A percentile compares a stretch with the other conserved stretches of the same genome.
These are phyloP conservation scores for Chymomyza amoena DNA, from an alignment of 2,888 invertebrate species.

Conservation along the genomic window DNA sequence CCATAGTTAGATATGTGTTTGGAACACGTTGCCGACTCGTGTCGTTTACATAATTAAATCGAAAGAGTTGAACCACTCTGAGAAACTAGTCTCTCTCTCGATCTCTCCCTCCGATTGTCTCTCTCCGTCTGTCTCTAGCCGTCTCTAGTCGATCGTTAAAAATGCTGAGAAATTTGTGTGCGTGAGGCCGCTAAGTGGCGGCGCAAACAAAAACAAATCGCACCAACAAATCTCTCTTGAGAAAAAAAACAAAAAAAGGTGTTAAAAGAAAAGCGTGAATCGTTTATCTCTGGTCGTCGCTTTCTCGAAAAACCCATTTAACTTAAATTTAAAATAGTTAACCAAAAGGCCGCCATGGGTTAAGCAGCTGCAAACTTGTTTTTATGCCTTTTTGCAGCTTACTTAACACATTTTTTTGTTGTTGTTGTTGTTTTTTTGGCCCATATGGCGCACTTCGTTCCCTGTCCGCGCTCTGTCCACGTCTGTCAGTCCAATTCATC, in stretches of 20 bases:
- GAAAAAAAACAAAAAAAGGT: constrained; percentile 51
- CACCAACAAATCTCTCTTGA: constrained; percentile 66
- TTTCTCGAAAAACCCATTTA: constrained; percentile 61
- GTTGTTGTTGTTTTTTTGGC: constrained; percentile 16
- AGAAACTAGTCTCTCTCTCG: background rate
- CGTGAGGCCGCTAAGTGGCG: constrained; percentile 58
- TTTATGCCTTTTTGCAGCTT: background rate
- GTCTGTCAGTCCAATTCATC: constrained; percentile 22
- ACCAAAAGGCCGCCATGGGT: background rate
- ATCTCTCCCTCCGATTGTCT: background rate
- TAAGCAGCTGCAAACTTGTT: constrained; percentile 54
- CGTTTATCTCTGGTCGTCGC: constrained; percentile 58
- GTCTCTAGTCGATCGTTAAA: constrained; percentile 46
- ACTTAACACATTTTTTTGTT: background rate
- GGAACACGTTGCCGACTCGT: constrained; percentile 26
- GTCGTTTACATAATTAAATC: constrained; percentile 73
- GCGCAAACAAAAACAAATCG: constrained; percentile 64
- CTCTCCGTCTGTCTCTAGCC: background rate
- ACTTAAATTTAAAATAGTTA: background rate
- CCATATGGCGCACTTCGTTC: constrained; percentile 47
- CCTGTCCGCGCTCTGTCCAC: background rate
- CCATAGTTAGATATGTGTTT: background rate
- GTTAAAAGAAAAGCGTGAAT: constrained; percentile 70
- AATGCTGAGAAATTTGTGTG: constrained; percentile 19
- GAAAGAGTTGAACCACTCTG: constrained; percentile 22